Evolutionary conservation across 2,113 vertebrate species (phyloP), one percentile per base, ranked within the genome.

Genomic region (Mesitornis unicolor): DNA sequence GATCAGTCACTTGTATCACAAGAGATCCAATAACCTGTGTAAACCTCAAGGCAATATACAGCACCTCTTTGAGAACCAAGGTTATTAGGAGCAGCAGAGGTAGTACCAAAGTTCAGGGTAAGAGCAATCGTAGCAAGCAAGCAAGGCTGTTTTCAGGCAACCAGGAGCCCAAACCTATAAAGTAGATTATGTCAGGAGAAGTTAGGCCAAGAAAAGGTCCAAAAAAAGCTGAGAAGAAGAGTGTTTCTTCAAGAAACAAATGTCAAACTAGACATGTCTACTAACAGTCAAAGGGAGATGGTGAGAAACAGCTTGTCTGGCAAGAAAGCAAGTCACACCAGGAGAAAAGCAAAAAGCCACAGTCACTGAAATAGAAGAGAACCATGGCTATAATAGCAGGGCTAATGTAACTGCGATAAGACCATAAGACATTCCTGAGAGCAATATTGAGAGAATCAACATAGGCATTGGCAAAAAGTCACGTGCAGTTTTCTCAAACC

Each of bases 371-470:
- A 81, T 13, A 11, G 3, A 35, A 76, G 26, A 94, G 29, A 71
- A 60, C 12, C 33, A 26, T 38, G 35, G 29, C 3, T 22, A 25
- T n/a, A 88, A 33, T 6, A 69, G 17, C 64, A 74, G 45, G 16
- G 22, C 26, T 81, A 59, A 51, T 0, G 0, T 29, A 45, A 57
- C 7, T 1, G 1, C 4, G 3, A 7, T n/a, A 38, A 81, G 19
- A 50, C 33, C 4, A 1, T 13, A 51, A 42, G 13, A 42, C 17
- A 50, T 74, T 64, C 21, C 35, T 87, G 59, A 80, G 38, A 74
- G 45, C 8, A 56, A 47, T 29, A 56, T 2, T 2, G 19, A 84
- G 11, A 69, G 3, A 50, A 82, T n/a, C 7, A 65, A 67, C 31
- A 79, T 10, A 59, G 17, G 20, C 3, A 1, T 7, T 54, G 20